A percentile compares a stretch with the other conserved stretches of the same genome.
Conservation (phyloP, 2,888 invertebrate species). For the Eledone cirrhosa region DNA sequence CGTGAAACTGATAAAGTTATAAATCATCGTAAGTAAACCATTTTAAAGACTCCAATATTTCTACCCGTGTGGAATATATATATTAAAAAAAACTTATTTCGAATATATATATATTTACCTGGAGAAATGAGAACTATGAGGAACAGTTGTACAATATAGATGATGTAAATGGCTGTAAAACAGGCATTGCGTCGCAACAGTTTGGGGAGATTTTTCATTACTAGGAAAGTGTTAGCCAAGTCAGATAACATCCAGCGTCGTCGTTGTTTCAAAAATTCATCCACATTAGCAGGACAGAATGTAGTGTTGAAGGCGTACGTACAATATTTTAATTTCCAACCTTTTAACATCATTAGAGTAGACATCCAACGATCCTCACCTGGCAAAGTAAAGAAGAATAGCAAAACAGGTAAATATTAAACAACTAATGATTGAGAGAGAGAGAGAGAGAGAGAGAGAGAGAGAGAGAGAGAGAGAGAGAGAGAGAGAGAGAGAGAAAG, state of each 20-base stretch:
- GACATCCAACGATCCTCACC: constrained; percentile 56
- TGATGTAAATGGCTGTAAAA: constrained; percentile 43
- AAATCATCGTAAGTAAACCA: too few species aligned
- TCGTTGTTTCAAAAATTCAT: constrained; percentile 49
- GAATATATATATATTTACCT: constrained; percentile 14
- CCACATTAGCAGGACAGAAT: constrained; percentile 45
- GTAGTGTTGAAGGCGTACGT: constrained; percentile 49
- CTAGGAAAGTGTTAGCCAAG: constrained; percentile 47
- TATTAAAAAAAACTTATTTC: too few species aligned
- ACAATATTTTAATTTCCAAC: constrained; percentile 50
- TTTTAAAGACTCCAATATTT: too few species aligned
- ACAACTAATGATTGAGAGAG: too few species aligned
- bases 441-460: too few species aligned
- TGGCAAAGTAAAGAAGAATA: constrained; percentile 25
- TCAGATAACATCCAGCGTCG: constrained; percentile 51
- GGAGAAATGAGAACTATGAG: constrained; percentile 46
- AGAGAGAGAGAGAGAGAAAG: too few species aligned
- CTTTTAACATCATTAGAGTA: constrained; percentile 52
- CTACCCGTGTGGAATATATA: too few species aligned
- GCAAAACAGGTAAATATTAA: too few species aligned
- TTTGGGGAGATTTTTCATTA: constrained; percentile 38
- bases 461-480: too few species aligned
- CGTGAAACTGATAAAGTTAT: too few species aligned
- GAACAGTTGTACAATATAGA: constrained; percentile 47
- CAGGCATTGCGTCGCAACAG: constrained; percentile 40